phyloP scores from a whole-genome alignment of 2,113 vertebrate genomes.

The Oxyruncus cristatus region DNA sequence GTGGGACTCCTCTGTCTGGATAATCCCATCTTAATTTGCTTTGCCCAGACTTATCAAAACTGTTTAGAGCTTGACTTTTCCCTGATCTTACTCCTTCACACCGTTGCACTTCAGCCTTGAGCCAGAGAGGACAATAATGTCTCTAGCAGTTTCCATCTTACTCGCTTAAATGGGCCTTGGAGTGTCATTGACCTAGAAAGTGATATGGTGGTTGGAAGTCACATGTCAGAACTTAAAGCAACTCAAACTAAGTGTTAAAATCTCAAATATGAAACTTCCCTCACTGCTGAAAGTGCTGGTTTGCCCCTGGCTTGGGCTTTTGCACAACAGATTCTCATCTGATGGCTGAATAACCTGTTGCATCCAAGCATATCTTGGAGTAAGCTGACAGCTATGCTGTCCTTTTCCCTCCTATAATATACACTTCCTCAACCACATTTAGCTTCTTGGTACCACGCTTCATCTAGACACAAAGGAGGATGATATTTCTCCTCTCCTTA shows the following conservation, averaged over 20 bases:
- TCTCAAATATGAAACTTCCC: not conserved
- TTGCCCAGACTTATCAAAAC: not conserved
- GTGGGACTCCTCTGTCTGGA: not conserved
- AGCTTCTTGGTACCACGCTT: not conserved
- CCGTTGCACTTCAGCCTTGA: not conserved
- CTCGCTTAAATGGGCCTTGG: not conserved
- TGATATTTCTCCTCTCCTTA: not conserved
- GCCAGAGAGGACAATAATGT: not conserved
- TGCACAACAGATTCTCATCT: not conserved
- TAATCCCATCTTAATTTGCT: not conserved
- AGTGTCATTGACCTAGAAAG: not conserved
- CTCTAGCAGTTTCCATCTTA: not conserved
- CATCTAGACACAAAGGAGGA: not conserved
- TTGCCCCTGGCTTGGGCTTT: not conserved
- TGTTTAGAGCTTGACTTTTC: not conserved
- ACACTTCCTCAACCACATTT: not conserved
- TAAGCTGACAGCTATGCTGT: not conserved
- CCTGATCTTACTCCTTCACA: not conserved
- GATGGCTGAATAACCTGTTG: not conserved
- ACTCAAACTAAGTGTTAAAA: not conserved
- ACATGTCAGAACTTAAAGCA: not conserved
- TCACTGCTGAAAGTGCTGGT: not conserved
- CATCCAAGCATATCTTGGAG: not conserved
- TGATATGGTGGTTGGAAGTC: not conserved
- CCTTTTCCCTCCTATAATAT: not conserved